These are phyloP conservation scores for Paragorgia papillata DNA, from an alignment of 92 coral and sea anemone species.

Conservation along the genomic window DNA sequence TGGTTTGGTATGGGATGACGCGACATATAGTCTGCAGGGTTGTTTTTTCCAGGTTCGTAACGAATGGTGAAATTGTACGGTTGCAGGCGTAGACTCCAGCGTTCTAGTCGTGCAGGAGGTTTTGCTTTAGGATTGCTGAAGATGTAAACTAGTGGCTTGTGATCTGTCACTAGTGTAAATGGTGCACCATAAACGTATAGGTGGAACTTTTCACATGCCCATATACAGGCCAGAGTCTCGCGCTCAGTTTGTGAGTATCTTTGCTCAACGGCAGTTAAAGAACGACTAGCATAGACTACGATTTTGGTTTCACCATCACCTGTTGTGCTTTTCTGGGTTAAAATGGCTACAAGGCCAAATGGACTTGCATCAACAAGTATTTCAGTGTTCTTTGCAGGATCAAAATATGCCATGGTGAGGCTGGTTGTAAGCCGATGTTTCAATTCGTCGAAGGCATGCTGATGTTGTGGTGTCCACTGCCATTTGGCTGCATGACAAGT, in stretches of 20 bases:
- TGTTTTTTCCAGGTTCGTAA: neutral
- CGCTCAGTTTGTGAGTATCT: conserved; percentile 47
- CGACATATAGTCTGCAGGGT: conserved; percentile 1
- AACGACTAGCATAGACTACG: conserved; percentile 41
- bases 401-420: conserved; percentile 34
- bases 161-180: neutral
- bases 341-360: conserved; percentile 33
- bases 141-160: neutral
- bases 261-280: conserved; percentile 39
- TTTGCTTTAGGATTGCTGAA: conserved; percentile 2
- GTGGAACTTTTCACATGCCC: conserved; percentile 48
- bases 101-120: conserved; percentile 3
- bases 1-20: neutral
- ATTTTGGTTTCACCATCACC: conserved; percentile 15
- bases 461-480: conserved; percentile 29
- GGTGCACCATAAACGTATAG: neutral
- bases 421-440: conserved; percentile 17
- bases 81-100: neutral
- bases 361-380: conserved; percentile 41
- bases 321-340: conserved; percentile 21
- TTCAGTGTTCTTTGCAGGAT: conserved; percentile 39
- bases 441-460: conserved; percentile 35
- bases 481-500: neutral
- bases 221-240: conserved; percentile 33
- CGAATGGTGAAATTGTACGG: neutral